Percentiles rank a stretch among this genome's conserved stretches.
These are phyloP conservation scores for Caenorhabditis zanzibari DNA, from an alignment of 2,888 invertebrate genomes.

Conservation along the genomic window DNA sequence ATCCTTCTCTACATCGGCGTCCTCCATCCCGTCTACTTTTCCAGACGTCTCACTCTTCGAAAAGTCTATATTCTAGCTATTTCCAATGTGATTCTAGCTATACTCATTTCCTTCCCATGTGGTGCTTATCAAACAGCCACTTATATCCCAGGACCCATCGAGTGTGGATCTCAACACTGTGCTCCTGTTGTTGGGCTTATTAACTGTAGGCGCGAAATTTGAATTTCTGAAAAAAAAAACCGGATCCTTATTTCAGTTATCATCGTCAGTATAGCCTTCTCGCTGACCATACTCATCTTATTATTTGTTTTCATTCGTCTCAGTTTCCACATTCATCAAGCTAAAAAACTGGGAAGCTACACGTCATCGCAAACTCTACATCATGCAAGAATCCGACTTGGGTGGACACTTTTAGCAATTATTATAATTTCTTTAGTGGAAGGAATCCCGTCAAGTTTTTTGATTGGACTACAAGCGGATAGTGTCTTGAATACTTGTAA, in stretches of 20 bases:
- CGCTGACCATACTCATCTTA: conserved; percentile 37
- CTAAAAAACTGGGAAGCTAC: conserved; percentile 44
- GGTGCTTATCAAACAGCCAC: conserved; percentile 38
- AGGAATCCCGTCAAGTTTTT: conserved; percentile 39
- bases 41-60: conserved; percentile 30
- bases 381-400: conserved; percentile 41
- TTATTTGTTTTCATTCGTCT: conserved; percentile 45
- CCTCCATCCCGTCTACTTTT: conserved; percentile 42
- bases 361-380: conserved; percentile 43
- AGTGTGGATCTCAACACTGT: conserved; percentile 44
- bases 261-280: conserved; percentile 23
- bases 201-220: conserved; percentile 20
- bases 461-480: conserved; percentile 39
- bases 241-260: conserved; percentile 2
- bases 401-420: conserved; percentile 45
- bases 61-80: conserved; percentile 31
- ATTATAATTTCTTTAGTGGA: conserved; percentile 32
- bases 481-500: conserved; percentile 36
- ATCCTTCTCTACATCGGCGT: conserved; percentile 45
- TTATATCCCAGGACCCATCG: conserved; percentile 23
- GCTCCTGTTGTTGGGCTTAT: conserved; percentile 37
- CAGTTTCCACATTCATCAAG: conserved; percentile 32
- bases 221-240: neutral
- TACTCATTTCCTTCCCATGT: conserved; percentile 26
- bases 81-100: conserved; percentile 25